Evolutionary conservation across 2,888 invertebrate genomes (phyloP).

Genomic region (Oxyteleia sp.): DNA sequence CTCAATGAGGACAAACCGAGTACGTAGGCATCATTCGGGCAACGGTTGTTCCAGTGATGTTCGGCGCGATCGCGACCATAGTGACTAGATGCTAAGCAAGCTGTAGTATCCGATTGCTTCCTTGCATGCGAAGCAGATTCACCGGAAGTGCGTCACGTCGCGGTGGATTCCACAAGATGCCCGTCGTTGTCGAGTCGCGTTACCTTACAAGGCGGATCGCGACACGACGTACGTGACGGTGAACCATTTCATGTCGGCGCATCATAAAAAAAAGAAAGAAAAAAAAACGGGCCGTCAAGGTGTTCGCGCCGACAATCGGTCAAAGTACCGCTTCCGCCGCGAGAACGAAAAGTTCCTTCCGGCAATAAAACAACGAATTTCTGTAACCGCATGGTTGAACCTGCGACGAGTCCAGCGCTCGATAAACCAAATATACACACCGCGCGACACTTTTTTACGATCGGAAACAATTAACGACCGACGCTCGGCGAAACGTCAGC

Average conservation of each 20-base stretch:
- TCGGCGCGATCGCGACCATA: constrained; percentile 77
- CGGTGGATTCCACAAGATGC: constrained; percentile 63
- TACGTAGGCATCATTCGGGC: constrained; percentile 4
- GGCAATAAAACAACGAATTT: too few species aligned
- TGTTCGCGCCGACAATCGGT: constrained; percentile 27
- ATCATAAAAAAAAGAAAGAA: constrained; percentile 31
- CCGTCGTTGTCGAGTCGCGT: constrained; percentile 60
- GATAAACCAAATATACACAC: neutral
- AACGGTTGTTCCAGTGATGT: constrained; percentile 53
- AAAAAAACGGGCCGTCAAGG: neutral
- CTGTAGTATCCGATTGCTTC: constrained; percentile 86
- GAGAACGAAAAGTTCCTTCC: neutral
- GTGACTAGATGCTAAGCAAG: constrained; percentile 86
- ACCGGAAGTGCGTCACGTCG: too few species aligned
- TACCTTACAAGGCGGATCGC: constrained; percentile 70
- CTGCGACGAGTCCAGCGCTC: neutral
- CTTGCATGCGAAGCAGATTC: too few species aligned
- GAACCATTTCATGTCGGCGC: constrained; percentile 45
- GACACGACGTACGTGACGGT: constrained; percentile 58
- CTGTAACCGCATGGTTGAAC: too few species aligned
- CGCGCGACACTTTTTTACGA: neutral
- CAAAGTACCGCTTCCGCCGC: neutral
- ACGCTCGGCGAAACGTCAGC: neutral
- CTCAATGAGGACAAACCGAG: too few species aligned
- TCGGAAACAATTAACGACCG: constrained; percentile 3